Evolutionary conservation across 2,888 invertebrate species (phyloP), one percentile per base, ranked within the genome.

Genomic region (Thyatira batis): DNA sequence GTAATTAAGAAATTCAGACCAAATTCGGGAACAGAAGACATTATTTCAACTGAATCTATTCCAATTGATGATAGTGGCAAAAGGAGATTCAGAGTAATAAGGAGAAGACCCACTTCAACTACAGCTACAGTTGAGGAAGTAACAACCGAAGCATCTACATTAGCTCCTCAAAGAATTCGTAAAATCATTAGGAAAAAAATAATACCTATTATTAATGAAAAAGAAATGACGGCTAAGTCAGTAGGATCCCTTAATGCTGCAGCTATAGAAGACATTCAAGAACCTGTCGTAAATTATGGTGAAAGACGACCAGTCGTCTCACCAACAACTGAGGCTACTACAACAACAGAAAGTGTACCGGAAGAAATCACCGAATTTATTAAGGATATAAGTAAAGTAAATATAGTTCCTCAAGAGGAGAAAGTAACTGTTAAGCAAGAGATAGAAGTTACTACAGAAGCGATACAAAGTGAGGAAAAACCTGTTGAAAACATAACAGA

Each of bases 161-260:
- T 66, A n/a, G 64, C 65, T 5, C 52, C 54, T 2, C 80, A 80
- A 4, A 82, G 86, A 54, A 71, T 87, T 30, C 84, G 88, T n/a
- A 89, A 88, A 74, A 69, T 90, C 0, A 86, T 90, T 50, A 80
- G 89, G 0, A 91, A 90, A 54, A 89, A 87, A 74, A 61, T 89
- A 27, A 87, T 65, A 54, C 75, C 81, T 20, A 50, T 66, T 46
- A 82, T 85, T 58, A 70, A 80, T 50, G 81, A 85, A 27, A 71
- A 79, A 5, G 78, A 78, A 63, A 75, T 82, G 39, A 67, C 76
- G 25, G 73, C 79, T 0, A 84, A 84, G 63, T 73, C 83, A 11
- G 57, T 82, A 45, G 73, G 66, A 28, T 76, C 79, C n/a, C 25
- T 82, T 0, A 82, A 82, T 48, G 58, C 71, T 49, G 72, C 71